These are phyloP conservation scores for Semotilus atromaculatus DNA, from an alignment of 2,797 vertebrate species.

Conservation along the genomic window DNA sequence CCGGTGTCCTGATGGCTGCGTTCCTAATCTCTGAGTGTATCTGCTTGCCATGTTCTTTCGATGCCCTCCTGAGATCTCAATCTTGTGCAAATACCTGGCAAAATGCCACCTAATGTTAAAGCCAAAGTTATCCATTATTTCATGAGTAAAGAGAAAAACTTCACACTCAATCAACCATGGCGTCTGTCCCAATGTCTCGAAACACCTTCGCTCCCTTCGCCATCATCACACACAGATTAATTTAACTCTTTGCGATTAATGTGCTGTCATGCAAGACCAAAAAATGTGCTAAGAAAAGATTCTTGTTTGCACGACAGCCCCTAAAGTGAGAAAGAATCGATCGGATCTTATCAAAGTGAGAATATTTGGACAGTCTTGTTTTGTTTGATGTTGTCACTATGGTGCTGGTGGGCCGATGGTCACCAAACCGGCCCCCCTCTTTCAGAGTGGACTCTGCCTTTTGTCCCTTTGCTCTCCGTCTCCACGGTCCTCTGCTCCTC, in stretches of 20 bases:
- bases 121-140: conserved; percentile 81
- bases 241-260: not conserved
- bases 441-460: conserved; percentile 80
- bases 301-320: not conserved
- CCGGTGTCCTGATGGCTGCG: not conserved
- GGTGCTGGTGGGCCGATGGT: not conserved
- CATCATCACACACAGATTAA: conserved; percentile 46
- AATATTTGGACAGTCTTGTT: conserved; percentile 5
- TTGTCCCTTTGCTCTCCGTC: conserved; percentile 59
- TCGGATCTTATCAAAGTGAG: conserved; percentile 22
- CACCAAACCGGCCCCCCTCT: conserved; percentile 52
- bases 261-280: not conserved
- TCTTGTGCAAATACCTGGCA: conserved; percentile 70
- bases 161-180: conserved; percentile 78
- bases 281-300: not conserved
- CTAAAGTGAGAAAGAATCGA: conserved; percentile 16
- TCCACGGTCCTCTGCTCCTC: conserved; percentile 83
- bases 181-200: conserved; percentile 69
- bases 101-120: conserved; percentile 77
- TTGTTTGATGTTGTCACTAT: conserved; percentile 33
- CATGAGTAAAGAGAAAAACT: conserved; percentile 80
- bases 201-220: conserved; percentile 55
- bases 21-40: conserved; percentile 22
- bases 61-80: conserved; percentile 49
- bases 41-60: conserved; percentile 54